These are phyloP conservation scores for Penaeus vannamei DNA, from an alignment of 1,140 invertebrate genomes.

Conservation along the genomic window DNA sequence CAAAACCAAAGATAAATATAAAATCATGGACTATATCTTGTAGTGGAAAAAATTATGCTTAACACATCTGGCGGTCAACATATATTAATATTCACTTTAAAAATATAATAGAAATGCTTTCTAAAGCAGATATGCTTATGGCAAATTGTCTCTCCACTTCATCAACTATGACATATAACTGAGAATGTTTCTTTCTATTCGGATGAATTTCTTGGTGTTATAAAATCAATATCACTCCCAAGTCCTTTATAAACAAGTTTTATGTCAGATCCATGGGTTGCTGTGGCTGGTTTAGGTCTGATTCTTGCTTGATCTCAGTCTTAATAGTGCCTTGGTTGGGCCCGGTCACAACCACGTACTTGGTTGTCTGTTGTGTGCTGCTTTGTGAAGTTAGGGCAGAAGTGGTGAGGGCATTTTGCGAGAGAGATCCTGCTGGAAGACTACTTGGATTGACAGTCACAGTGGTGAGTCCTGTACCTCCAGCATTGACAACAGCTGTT, in stretches of 20 bases:
- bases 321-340: conserved; percentile 56
- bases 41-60: no score
- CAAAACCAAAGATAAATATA: no score
- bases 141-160: no score
- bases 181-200: no score
- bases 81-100: no score
- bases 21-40: no score
- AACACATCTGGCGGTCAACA: no score
- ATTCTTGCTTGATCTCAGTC: conserved; percentile 56
- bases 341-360: conserved; percentile 52
- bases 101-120: no score
- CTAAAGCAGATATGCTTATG: no score
- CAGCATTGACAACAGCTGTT: conserved; percentile 55
- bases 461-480: conserved; percentile 39
- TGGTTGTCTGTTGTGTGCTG: conserved; percentile 44
- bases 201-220: no score
- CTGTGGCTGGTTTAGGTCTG: conserved; percentile 1
- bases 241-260: neutral
- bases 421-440: conserved; percentile 43
- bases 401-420: conserved; percentile 44
- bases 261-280: conserved; percentile 49
- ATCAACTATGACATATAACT: no score
- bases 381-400: conserved; percentile 24
- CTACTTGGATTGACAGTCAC: conserved; percentile 50
- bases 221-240: no score